Conservation (phyloP, 2,888 invertebrate genomes). For the Rambutsinella grinnellia region DNA sequence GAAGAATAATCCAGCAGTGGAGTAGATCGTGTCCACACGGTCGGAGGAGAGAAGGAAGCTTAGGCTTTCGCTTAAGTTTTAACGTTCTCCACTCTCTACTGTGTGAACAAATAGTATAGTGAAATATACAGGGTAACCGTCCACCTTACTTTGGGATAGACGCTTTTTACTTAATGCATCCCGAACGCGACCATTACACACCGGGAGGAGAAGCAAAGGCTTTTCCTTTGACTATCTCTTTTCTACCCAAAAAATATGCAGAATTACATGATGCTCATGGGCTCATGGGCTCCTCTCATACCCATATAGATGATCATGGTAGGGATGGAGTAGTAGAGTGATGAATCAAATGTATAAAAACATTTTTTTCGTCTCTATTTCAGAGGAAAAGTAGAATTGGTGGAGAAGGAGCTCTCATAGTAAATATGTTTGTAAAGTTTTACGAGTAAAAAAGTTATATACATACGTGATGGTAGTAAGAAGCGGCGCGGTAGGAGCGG, state of each 20-base stretch:
- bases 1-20: constrained; percentile 58
- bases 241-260: background rate
- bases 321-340: background rate
- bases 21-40: constrained; percentile 51
- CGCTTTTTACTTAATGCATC: background rate
- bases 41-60: constrained; percentile 43
- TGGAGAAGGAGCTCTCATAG: no score
- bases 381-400: background rate
- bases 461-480: constrained; percentile 9
- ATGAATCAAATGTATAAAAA: background rate
- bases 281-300: background rate
- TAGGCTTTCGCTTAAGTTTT: constrained; percentile 8
- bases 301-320: background rate
- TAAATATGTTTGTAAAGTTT: background rate
- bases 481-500: constrained; percentile 26
- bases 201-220: background rate
- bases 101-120: background rate
- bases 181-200: background rate
- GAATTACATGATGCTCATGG: background rate
- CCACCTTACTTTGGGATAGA: no score
- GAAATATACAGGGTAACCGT: background rate
- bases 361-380: constrained; percentile 1
- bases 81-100: background rate
- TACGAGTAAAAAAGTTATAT: constrained; percentile 30
- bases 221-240: background rate